Conservation (phyloP, 2,888 invertebrate species). For the Hermaeophaga mercurialis region DNA sequence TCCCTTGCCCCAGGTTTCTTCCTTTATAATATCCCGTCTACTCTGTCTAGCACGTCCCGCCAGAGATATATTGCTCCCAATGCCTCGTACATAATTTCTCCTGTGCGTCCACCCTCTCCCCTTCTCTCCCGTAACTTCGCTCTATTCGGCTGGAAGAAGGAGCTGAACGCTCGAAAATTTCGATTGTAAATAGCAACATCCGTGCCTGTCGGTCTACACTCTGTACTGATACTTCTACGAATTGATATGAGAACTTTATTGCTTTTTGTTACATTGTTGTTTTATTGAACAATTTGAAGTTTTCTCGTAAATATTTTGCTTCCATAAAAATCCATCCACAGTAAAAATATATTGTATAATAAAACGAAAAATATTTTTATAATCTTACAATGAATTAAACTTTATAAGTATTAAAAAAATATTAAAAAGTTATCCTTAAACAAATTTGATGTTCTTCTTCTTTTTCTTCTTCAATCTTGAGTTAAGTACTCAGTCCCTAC, state of each 20-base stretch:
- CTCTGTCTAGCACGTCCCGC: conserved; percentile 60
- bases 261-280: too few species aligned
- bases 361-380: too few species aligned
- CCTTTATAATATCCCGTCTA: conserved; percentile 58
- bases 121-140: conserved; percentile 31
- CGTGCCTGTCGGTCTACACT: conserved; percentile 6
- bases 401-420: too few species aligned
- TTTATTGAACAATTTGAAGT: too few species aligned
- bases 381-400: too few species aligned
- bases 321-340: too few species aligned
- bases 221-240: not conserved
- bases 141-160: conserved; percentile 22
- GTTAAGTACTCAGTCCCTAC: too few species aligned
- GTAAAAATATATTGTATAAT: too few species aligned
- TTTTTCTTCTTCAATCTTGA: too few species aligned
- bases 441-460: too few species aligned
- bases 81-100: conserved; percentile 61
- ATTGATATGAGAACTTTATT: not conserved
- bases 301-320: too few species aligned
- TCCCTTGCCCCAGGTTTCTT: conserved; percentile 53
- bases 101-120: conserved; percentile 47
- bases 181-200: conserved; percentile 28
- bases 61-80: conserved; percentile 59
- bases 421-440: too few species aligned
- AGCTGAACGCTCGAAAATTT: conserved; percentile 28